A percentile compares a stretch with the other conserved stretches of the same genome.
These are phyloP conservation scores for Terebella lapidaria DNA, from an alignment of 2,888 invertebrate species.

Conservation along the genomic window DNA sequence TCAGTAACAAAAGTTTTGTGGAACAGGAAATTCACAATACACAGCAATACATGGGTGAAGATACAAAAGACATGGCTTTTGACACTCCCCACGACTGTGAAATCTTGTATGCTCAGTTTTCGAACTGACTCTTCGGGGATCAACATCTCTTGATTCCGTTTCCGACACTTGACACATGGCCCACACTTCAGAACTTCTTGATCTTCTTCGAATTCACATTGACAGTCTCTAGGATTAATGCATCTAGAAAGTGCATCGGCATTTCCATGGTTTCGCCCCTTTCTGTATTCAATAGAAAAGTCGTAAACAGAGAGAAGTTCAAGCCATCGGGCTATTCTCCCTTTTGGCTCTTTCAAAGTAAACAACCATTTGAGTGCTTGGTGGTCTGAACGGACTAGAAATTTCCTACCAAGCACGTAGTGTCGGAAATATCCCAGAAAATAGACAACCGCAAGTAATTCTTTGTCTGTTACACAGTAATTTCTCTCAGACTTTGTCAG, in stretches of 20 bases:
- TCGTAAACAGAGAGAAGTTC: conserved; percentile 1
- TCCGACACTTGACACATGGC: background rate
- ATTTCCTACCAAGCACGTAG: conserved; percentile 24
- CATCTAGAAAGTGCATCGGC: background rate
- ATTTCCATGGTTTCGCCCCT: background rate
- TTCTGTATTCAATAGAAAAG: conserved; percentile 1
- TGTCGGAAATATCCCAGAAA: conserved; percentile 27
- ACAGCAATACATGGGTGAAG: too few relatives aligned
- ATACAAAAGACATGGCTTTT: too few relatives aligned
- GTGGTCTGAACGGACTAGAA: conserved; percentile 29
- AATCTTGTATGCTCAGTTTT: background rate
- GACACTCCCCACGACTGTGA: too few relatives aligned
- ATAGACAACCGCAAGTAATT: conserved; percentile 17
- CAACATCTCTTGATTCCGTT: background rate
- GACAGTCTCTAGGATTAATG: background rate
- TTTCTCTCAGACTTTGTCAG: conserved; percentile 10
- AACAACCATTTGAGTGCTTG: conserved; percentile 22
- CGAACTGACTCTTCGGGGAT: too few relatives aligned
- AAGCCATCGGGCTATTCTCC: conserved; percentile 15
- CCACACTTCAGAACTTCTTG: background rate
- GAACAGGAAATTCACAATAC: too few relatives aligned
- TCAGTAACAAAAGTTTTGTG: too few relatives aligned
- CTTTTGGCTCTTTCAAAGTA: too few relatives aligned
- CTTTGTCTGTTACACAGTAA: conserved; percentile 17
- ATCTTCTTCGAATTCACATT: background rate